These are phyloP conservation scores for Corydoras maculifer DNA, from an alignment of 2,113 vertebrate genomes.

Conservation along the genomic window DNA sequence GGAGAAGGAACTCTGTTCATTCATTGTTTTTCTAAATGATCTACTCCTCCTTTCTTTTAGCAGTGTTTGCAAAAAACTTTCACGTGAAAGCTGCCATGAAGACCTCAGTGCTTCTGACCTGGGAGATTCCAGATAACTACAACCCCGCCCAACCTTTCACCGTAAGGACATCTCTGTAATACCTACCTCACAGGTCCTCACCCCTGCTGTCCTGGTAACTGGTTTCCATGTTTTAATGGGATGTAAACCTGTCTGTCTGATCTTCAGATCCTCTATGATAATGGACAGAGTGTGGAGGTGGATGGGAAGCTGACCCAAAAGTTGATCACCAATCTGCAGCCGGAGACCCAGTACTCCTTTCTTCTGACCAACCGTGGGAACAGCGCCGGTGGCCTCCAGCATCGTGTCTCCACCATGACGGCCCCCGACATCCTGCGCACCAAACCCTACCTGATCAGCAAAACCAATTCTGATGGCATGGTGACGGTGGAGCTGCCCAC, in stretches of 20 bases:
- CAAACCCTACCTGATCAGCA: constrained; percentile 87
- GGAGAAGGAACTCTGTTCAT: background rate
- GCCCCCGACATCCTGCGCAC: constrained; percentile 88
- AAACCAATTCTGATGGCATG: constrained; percentile 92
- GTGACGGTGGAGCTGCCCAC: constrained; percentile 87
- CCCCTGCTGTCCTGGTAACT: too few relatives aligned
- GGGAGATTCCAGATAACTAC: constrained; percentile 98
- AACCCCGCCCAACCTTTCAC: constrained; percentile 98
- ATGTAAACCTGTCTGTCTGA: background rate
- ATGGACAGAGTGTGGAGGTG: constrained; percentile 93
- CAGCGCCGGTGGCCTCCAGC: constrained; percentile 92
- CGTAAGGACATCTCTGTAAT: constrained; percentile 64
- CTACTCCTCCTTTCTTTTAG: constrained; percentile 88
- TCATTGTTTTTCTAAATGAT: constrained; percentile 77
- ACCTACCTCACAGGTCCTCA: too few relatives aligned
- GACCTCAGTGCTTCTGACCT: constrained; percentile 91
- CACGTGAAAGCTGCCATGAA: constrained; percentile 99
- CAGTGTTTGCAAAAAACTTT: constrained; percentile 99
- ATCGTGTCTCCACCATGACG: constrained; percentile 89
- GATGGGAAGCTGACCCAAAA: constrained; percentile 93
- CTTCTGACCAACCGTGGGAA: constrained; percentile 95
- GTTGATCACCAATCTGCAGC: constrained; percentile 91
- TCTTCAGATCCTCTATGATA: constrained; percentile 92
- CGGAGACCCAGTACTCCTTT: constrained; percentile 94
- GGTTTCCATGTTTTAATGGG: too few relatives aligned